phyloP scores from a whole-genome alignment of 2,113 vertebrate genomes.

The Prinia subflava region DNA sequence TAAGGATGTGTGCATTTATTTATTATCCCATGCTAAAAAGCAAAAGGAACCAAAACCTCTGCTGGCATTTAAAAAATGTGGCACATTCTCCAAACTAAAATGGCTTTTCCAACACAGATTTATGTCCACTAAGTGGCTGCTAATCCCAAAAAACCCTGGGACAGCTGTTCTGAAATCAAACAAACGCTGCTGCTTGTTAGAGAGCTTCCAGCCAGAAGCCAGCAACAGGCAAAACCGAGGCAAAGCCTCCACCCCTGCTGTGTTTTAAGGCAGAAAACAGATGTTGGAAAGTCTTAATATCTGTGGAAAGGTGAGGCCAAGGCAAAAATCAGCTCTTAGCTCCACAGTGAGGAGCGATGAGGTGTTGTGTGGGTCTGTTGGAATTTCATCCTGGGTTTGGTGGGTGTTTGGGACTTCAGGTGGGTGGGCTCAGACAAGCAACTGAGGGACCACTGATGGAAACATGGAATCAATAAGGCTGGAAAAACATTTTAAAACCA shows the following conservation, averaged over 20 bases:
- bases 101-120: background rate
- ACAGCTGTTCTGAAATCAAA: constrained; percentile 17
- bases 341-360: background rate
- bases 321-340: background rate
- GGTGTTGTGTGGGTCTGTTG: background rate
- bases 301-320: background rate
- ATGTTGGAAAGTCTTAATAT: accelerated
- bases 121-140: background rate
- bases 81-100: background rate
- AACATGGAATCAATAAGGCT: background rate
- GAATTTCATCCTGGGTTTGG: background rate
- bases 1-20: background rate
- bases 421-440: background rate
- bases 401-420: background rate
- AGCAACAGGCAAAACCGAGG: background rate
- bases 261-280: background rate
- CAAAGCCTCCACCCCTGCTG: background rate
- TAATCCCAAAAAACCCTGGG: background rate
- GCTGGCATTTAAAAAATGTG: background rate
- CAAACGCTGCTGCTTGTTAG: background rate
- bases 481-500: background rate
- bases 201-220: background rate
- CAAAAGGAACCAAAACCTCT: background rate
- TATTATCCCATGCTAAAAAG: background rate
- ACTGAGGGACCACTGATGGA: background rate